Conservation (phyloP, 2,888 invertebrate species). For the Ormia ochracea region DNA sequence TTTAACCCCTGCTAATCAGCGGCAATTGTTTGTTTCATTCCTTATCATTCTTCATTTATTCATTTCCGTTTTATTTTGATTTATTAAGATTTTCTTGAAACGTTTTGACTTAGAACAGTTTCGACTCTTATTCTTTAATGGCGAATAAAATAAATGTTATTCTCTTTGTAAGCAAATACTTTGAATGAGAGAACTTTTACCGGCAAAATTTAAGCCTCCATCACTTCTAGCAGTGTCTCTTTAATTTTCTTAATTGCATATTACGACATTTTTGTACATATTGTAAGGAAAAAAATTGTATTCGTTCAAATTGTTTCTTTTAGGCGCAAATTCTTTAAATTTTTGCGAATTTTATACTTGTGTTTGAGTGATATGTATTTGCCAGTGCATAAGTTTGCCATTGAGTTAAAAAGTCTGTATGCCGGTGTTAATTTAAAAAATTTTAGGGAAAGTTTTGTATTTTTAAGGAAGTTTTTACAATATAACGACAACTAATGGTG, state of each 20-base stretch:
- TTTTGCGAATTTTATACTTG: constrained; percentile 27
- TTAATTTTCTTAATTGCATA: neutral
- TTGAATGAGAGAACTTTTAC: constrained; percentile 38
- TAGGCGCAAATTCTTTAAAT: constrained; percentile 53
- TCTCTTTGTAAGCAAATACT: constrained; percentile 17
- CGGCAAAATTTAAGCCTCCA: constrained; percentile 38
- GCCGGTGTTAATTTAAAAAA: constrained; percentile 62
- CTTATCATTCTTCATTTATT: neutral
- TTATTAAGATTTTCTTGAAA: constrained; percentile 17
- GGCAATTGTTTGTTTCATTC: constrained; percentile 33
- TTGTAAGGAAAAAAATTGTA: neutral
- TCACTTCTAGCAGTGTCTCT: neutral
- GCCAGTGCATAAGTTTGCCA: constrained; percentile 12
- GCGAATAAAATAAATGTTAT: constrained; percentile 15
- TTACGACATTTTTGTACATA: neutral
- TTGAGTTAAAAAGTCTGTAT: constrained; percentile 56
- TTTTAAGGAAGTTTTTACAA: constrained; percentile 50
- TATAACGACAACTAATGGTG: constrained; percentile 2
- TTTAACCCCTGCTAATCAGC: neutral
- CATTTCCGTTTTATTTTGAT: constrained; percentile 11
- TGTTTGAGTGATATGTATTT: constrained; percentile 33
- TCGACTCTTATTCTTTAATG: neutral
- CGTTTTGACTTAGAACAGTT: constrained; percentile 3
- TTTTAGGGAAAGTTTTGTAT: constrained; percentile 71
- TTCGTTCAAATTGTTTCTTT: constrained; percentile 23